Base-by-base conservation (phyloP, 1,140 invertebrate genomes). In the Hydropsyche tenuis region DNA sequence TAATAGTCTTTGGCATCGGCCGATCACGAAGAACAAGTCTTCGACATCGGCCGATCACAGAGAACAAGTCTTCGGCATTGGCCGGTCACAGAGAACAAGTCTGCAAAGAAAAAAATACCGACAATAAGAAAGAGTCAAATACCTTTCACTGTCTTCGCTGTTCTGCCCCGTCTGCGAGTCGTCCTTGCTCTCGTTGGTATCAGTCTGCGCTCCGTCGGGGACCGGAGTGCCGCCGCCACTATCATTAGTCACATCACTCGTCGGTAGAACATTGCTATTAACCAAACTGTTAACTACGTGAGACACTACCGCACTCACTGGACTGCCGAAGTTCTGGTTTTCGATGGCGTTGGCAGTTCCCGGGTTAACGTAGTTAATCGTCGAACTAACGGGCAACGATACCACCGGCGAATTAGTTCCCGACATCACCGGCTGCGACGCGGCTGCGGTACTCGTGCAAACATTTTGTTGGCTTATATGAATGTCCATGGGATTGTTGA, bases 81-180 rank as follows among this genome's bases (percentile, higher is more conserved):
- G 14, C 14, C n/a, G n/a, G 14, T 51, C 46, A 16, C 3, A 14
- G 46, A 51, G 14, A 51, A 51, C 4, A 51, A 14, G 14, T 51
- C 46, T n/a, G 18, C 46, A 14, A 51, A 14, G 18, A 51, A 51
- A 51, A n/a, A 51, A 51, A 51, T 51, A 51, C n/a, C 9, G 30
- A 37, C 3, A 4, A 37, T 37, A 37, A 37, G 9, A 16, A 4
- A 5, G 4, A 5, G 14, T 22, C 3, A 4, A 5, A 46, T 70
- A 90, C 89, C 89, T 90, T 88, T 90, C 89, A 83, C 88, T 88
- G 80, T 88, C 86, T 79, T 90, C 89, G 65, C 85, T 85, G 69
- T 84, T 80, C 25, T 85, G 85, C 16, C 74, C 78, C 5, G 80
- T 69, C 76, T 81, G 81, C n/a, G 14, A 1, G 42, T 86, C 85